These are phyloP conservation scores for Enteromius radiatus DNA, from an alignment of 2,797 vertebrate species.

Conservation along the genomic window DNA sequence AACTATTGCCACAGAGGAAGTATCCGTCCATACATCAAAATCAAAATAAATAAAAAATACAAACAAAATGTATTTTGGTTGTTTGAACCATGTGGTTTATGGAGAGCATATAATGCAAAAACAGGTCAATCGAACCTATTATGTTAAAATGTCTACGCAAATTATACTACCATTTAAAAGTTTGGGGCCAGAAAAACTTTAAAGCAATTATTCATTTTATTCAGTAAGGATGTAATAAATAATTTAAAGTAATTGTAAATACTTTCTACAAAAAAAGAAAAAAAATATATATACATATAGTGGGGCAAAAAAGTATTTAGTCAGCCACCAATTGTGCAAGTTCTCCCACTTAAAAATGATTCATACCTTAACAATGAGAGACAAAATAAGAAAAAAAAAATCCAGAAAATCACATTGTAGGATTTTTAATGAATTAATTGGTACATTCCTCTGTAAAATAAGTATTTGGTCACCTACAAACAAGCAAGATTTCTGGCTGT, in stretches of 20 bases:
- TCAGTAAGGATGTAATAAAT: background rate
- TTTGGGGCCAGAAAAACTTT: background rate
- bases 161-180: background rate
- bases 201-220: background rate
- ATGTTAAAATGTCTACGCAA: background rate
- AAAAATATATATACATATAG: no score
- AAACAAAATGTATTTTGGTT: background rate
- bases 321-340: no score
- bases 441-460: no score
- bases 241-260: background rate
- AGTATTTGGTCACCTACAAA: no score
- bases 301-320: no score
- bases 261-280: background rate
- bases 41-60: background rate
- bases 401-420: no score
- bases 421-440: no score
- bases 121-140: background rate
- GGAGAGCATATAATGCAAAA: background rate
- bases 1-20: background rate
- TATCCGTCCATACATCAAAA: background rate
- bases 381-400: no score
- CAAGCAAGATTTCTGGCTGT: no score
- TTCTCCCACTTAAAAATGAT: no score
- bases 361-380: no score
- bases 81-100: background rate